These are phyloP conservation scores for Falco rusticolus DNA, from an alignment of 2,797 vertebrate genomes.

Conservation along the genomic window DNA sequence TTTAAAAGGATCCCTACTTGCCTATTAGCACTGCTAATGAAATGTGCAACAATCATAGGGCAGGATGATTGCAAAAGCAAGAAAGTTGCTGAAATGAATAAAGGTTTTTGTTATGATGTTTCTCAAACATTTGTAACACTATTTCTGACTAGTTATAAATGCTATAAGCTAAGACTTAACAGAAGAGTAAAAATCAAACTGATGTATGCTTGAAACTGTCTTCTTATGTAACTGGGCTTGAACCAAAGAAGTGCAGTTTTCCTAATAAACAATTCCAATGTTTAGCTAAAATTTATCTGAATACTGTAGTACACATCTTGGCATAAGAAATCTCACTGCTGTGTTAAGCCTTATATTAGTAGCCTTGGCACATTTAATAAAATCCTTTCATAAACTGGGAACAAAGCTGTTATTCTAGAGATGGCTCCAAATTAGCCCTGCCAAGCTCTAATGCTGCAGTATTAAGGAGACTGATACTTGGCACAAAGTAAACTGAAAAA, in stretches of 20 bases:
- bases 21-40: not conserved
- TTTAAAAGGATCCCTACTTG: not conserved
- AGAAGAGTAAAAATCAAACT: not conserved
- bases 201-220: not conserved
- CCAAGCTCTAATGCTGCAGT: not conserved
- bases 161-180: not conserved
- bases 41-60: not conserved
- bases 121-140: not conserved
- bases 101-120: not conserved
- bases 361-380: not conserved
- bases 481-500: not conserved
- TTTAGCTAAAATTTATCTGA: not conserved
- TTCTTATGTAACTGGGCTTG: not conserved
- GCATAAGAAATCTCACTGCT: not conserved
- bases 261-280: not conserved
- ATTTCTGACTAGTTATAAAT: not conserved
- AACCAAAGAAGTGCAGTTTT: not conserved
- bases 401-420: constrained; percentile 4
- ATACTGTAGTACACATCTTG: not conserved
- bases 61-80: not conserved
- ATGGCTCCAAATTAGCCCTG: not conserved
- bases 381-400: not conserved
- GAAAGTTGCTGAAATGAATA: not conserved
- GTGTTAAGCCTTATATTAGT: not conserved
- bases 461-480: constrained; percentile 6